Evolutionary conservation across 2,888 invertebrate genomes (phyloP).

Genomic region (Synergus umbraculus): DNA sequence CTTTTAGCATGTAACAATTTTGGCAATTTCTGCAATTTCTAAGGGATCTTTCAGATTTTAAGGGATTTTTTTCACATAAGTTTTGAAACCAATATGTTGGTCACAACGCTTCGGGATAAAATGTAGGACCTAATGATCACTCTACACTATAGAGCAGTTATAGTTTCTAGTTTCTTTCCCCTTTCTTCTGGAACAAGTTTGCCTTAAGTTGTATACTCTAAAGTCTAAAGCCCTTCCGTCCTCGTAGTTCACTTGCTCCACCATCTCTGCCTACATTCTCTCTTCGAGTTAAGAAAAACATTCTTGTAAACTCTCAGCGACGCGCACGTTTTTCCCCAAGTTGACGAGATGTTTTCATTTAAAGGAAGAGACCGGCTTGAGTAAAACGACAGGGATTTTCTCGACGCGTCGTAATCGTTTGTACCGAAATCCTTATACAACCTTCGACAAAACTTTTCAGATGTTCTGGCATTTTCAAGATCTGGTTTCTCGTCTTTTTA

Average conservation of each 20-base stretch:
- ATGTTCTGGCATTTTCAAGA: constrained; percentile 27
- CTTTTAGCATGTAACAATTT: no score
- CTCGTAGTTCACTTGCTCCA: not conserved
- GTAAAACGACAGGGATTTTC: constrained; percentile 36
- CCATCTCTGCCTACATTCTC: not conserved
- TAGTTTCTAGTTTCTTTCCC: not conserved
- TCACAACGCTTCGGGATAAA: not conserved
- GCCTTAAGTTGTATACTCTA: not conserved
- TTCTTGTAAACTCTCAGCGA: not conserved
- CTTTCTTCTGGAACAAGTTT: not conserved
- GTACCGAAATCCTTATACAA: constrained; percentile 33
- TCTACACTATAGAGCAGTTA: not conserved
- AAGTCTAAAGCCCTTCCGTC: not conserved
- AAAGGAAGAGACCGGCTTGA: not conserved
- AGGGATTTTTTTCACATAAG: not conserved
- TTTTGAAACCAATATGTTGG: not conserved
- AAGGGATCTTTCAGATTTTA: no score
- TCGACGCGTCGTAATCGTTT: constrained; percentile 40
- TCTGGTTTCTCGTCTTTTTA: constrained; percentile 39
- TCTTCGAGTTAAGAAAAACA: not conserved
- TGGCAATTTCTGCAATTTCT: no score
- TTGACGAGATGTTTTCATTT: constrained; percentile 36
- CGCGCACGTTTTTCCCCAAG: not conserved
- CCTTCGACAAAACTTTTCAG: constrained; percentile 40
- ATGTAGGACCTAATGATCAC: not conserved